Percentiles rank a stretch among this genome's conserved stretches.
Evolutionary conservation across 2,797 vertebrate genomes (phyloP).

Genomic region (Halcyon badia): DNA sequence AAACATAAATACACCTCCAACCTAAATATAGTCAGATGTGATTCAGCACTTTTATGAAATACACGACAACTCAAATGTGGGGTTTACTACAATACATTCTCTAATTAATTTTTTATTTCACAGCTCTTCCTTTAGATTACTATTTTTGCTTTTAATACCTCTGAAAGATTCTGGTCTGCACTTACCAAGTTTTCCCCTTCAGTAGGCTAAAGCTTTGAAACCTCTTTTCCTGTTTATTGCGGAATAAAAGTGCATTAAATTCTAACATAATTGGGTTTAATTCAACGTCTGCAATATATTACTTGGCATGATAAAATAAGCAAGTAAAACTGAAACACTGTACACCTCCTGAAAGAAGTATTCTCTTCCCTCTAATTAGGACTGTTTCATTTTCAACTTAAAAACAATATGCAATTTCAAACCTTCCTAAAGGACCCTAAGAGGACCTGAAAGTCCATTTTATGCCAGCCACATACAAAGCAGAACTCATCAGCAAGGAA

Average conservation of each 20-base stretch:
- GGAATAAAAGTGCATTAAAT: not conserved
- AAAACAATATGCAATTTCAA: not conserved
- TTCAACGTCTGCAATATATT: not conserved
- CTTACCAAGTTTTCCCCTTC: not conserved
- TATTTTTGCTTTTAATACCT: not conserved
- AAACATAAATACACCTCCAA: slow-evolving; percentile 16
- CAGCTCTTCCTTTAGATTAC: slow-evolving; percentile 21
- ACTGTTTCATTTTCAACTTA: slow-evolving; percentile 29
- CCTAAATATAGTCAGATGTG: slow-evolving; percentile 48
- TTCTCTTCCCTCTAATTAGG: slow-evolving; percentile 46
- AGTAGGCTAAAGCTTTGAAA: not conserved
- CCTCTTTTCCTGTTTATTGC: not conserved
- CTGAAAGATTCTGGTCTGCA: not conserved
- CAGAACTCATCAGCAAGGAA: not conserved
- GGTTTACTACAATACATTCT: slow-evolving; percentile 52
- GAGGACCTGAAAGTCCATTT: not conserved
- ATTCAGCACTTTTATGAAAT: slow-evolving; percentile 39
- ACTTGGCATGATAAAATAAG: not conserved
- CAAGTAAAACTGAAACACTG: not conserved
- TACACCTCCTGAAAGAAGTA: not conserved
- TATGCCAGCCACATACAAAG: not conserved
- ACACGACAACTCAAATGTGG: slow-evolving; percentile 48
- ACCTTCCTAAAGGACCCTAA: not conserved
- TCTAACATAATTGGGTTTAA: not conserved
- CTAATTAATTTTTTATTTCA: slow-evolving; percentile 48